Base-by-base conservation (phyloP, 2,113 vertebrate genomes). In the Cephalopterus ornatus region DNA sequence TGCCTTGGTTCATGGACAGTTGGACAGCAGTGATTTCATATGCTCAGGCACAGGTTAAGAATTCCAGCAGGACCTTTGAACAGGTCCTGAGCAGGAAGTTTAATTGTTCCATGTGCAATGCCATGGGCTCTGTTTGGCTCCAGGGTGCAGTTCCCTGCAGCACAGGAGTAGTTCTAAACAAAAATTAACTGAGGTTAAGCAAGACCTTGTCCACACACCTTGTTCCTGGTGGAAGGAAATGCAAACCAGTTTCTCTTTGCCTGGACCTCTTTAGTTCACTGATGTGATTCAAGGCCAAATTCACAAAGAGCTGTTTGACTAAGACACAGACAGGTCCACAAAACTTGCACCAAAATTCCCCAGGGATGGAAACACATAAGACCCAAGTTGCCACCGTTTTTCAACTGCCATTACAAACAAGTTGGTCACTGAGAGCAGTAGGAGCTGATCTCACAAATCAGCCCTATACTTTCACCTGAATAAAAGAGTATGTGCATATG, bases 401-500 rank as follows among this genome's bases (percentile, higher is more conserved):
- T 27, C 23, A 71, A 15, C 8, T 47, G 30, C 11, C 20, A 20
- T 44, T 53, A 35, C 35, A 91, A 91, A 18, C 30, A 74, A 47
- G 11, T 30, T n/a, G 35, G 41, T 44, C 49, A 41, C 20, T 41
- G 88, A 41, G 2, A 8, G 26, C 28, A 71, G 23, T 4, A 11
- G 44, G 39, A 89, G 32, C 6, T 52, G 26, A 79, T 49, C 17
- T 61, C 56, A 61, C 19, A 66, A 15, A 47, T 37, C 67, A 83
- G 21, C 8, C 59, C 28, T 18, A 1, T 30, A 35, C 35, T 81
- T 88, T 73, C n/a, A 59, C 44, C 13, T 11, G 33, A 65, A 17
- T 4, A 50, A 30, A 42, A 76, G 12, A 22, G 8, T n/a, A n/a
- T 3, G 4, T 19, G 15, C 52, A 2, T 8, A n/a, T 5, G 4